Evolutionary conservation across 1,140 invertebrate genomes (phyloP).

Genomic region (Aphaenogaster ashmeadi): DNA sequence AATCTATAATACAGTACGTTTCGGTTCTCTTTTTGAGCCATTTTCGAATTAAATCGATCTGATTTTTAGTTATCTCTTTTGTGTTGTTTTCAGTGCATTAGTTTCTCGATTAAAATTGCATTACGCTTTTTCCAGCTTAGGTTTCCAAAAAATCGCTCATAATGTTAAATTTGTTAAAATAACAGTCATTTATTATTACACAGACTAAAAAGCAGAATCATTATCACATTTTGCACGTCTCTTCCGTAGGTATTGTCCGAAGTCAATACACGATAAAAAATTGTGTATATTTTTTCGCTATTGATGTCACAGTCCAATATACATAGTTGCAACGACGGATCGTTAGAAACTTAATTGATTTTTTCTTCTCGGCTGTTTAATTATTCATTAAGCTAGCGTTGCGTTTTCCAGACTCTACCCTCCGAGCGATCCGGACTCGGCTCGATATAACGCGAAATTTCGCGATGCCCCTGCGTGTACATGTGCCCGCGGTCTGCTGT

Average conservation of each 20-base stretch:
- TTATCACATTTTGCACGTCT: background rate
- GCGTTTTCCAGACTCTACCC: background rate
- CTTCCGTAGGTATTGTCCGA: background rate
- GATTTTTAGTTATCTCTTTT: background rate
- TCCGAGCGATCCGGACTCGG: background rate
- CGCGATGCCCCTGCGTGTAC: background rate
- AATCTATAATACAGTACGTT: too few species aligned
- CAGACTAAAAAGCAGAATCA: background rate
- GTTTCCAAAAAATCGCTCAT: background rate
- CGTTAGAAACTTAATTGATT: background rate
- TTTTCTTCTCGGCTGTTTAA: slow-evolving; percentile 5
- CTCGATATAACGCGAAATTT: slow-evolving; percentile 32
- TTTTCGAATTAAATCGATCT: background rate
- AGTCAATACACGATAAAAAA: background rate
- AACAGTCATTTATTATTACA: background rate
- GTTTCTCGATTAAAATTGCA: background rate
- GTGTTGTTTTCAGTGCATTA: background rate
- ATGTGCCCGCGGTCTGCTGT: background rate
- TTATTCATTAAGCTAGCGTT: slow-evolving; percentile 22
- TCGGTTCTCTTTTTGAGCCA: too few species aligned
- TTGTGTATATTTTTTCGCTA: background rate
- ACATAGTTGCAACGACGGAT: background rate
- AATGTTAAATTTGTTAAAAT: background rate
- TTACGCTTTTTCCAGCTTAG: background rate
- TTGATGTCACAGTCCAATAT: background rate